These are phyloP conservation scores for Cavia aperea DNA, from an alignment of 2,113 vertebrate species.

Conservation along the genomic window DNA sequence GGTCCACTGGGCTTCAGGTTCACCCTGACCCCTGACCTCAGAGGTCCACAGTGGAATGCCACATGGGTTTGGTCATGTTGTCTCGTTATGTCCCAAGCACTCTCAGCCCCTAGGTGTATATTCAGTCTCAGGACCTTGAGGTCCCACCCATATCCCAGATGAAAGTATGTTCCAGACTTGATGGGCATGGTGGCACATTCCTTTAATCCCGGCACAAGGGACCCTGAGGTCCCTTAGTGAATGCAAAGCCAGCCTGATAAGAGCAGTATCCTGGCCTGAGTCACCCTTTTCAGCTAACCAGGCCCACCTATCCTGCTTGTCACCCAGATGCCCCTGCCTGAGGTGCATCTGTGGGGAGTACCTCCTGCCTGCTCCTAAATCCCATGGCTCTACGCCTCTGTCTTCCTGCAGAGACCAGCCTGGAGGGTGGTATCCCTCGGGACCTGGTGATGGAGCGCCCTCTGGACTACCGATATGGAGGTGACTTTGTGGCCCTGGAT, in stretches of 20 bases:
- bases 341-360: background rate
- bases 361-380: background rate
- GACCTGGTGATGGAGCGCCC: constrained; percentile 87
- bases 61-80: background rate
- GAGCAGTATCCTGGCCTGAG: background rate
- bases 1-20: background rate
- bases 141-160: background rate
- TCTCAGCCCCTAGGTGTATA: background rate
- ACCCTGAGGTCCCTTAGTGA: background rate
- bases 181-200: background rate
- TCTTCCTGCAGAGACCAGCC: constrained; percentile 82
- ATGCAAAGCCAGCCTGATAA: background rate
- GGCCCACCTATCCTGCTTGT: background rate
- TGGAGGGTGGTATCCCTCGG: constrained; percentile 83
- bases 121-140: background rate
- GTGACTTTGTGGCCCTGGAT: constrained; percentile 86
- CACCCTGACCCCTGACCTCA: background rate
- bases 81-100: background rate
- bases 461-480: constrained; percentile 83
- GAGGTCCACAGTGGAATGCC: background rate
- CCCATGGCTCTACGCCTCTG: background rate
- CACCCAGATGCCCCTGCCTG: background rate
- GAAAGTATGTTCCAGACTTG: background rate
- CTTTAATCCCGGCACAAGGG: background rate
- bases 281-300: background rate